These are phyloP conservation scores for Meriones psammophilus DNA, from an alignment of 2,797 vertebrate genomes.

Conservation along the genomic window DNA sequence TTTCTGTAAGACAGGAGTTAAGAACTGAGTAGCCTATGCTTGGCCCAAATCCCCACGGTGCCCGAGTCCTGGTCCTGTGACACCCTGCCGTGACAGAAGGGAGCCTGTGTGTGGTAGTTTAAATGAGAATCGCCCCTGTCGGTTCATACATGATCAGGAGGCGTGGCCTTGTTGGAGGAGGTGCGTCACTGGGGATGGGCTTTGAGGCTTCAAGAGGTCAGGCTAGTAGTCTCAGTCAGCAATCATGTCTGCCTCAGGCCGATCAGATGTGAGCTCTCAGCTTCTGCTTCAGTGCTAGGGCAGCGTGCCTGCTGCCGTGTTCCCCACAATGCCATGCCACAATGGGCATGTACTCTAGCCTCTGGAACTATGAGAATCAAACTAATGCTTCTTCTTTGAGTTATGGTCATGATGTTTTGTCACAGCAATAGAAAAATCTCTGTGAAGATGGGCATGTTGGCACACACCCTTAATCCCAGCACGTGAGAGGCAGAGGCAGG, in stretches of 20 bases:
- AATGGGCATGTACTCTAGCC: background rate
- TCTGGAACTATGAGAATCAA: background rate
- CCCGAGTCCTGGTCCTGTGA: fast-evolving
- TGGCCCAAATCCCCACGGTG: background rate
- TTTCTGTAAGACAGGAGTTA: background rate
- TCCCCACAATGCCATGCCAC: background rate
- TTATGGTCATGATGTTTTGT: background rate
- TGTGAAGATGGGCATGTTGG: background rate
- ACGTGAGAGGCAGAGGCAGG: background rate
- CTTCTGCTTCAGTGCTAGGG: background rate
- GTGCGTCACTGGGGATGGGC: background rate
- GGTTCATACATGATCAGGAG: background rate
- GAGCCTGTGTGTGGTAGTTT: background rate
- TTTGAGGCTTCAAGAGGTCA: background rate
- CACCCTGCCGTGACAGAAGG: background rate
- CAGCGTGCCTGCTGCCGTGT: background rate
- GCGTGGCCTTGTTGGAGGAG: background rate
- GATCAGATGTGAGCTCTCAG: background rate
- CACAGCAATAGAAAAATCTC: background rate
- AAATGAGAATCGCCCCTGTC: background rate
- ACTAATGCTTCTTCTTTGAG: background rate
- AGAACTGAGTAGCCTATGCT: background rate
- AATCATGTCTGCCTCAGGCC: background rate
- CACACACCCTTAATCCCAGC: background rate
- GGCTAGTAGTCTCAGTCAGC: background rate